phyloP scores from a whole-genome alignment of 2,113 vertebrate genomes.

The Vireo altiloquus region DNA sequence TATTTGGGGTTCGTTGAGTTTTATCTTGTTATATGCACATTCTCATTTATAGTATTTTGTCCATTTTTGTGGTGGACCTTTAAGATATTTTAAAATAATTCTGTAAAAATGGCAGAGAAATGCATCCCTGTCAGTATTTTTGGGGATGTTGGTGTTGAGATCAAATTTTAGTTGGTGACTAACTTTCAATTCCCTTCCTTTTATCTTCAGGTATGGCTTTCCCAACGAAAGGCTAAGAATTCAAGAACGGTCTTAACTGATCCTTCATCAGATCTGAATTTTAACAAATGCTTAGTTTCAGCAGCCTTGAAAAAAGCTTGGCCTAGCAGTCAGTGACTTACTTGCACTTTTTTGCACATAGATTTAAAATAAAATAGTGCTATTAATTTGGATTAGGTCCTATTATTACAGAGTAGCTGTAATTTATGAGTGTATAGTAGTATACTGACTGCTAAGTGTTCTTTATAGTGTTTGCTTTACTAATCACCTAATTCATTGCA shows the following conservation, averaged over 20 bases:
- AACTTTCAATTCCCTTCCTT: constrained; percentile 92
- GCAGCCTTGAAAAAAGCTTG: constrained; percentile 83
- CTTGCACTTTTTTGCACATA: constrained; percentile 86
- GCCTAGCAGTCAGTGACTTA: constrained; percentile 91
- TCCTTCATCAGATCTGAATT: constrained; percentile 87
- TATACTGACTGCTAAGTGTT: constrained; percentile 88
- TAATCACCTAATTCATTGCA: constrained; percentile 92
- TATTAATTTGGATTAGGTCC: constrained; percentile 80
- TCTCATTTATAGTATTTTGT: constrained; percentile 37
- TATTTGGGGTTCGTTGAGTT: neutral
- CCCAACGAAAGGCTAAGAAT: constrained; percentile 99
- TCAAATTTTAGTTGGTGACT: constrained; percentile 79
- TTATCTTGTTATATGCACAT: neutral
- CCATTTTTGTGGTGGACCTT: constrained; percentile 20
- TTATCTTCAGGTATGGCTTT: constrained; percentile 99
- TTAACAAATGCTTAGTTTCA: constrained; percentile 90
- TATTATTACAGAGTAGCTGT: constrained; percentile 73
- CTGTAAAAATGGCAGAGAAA: constrained; percentile 39
- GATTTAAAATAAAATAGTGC: constrained; percentile 76
- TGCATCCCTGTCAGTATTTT: constrained; percentile 53
- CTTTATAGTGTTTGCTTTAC: constrained; percentile 85
- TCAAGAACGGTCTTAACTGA: constrained; percentile 90
- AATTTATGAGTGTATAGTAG: constrained; percentile 81
- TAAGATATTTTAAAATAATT: constrained; percentile 19
- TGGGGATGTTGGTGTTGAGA: constrained; percentile 59